Conservation (phyloP, 2,113 vertebrate genomes). For the Corythornis cristatus region DNA sequence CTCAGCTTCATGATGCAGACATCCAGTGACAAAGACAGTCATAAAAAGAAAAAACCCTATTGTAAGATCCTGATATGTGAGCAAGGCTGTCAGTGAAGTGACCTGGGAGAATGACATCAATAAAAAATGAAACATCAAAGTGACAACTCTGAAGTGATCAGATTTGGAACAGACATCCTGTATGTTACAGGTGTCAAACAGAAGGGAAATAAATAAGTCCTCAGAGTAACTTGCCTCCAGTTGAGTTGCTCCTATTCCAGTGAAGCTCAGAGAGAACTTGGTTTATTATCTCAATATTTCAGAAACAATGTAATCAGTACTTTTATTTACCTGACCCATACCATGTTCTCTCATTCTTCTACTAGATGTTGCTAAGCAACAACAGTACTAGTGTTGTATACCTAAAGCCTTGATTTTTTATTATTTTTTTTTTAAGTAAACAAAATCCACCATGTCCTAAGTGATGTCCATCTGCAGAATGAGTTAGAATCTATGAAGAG, state of each 20-base stretch:
- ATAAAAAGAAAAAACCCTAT: neutral
- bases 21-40: neutral
- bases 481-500: neutral
- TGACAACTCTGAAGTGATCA: neutral
- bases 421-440: slow-evolving; percentile 9
- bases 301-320: neutral
- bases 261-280: neutral
- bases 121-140: neutral
- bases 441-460: neutral
- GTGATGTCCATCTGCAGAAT: neutral
- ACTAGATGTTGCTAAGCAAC: slow-evolving; percentile 43
- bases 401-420: neutral
- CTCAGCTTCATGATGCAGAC: neutral
- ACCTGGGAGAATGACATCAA: neutral
- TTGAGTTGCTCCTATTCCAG: neutral
- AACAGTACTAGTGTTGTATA: slow-evolving; percentile 22
- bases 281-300: neutral
- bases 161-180: neutral
- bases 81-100: neutral
- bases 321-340: neutral
- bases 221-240: neutral
- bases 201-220: neutral
- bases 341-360: neutral
- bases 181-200: neutral
- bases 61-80: neutral